Evolutionary conservation across 2,888 invertebrate species (phyloP).

Genomic region (Apamea monoglypha): DNA sequence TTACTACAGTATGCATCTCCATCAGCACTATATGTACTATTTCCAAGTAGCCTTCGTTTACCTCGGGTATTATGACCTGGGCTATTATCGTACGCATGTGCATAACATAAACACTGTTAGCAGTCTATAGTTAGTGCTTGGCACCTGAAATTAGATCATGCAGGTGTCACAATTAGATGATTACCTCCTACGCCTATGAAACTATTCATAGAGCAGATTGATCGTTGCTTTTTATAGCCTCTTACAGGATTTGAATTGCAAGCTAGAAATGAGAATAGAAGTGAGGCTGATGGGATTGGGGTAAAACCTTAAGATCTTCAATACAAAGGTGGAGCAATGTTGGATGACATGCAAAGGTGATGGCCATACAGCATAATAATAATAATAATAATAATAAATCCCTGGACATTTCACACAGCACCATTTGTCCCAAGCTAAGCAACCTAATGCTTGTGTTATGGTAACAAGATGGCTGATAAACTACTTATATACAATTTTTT

Average conservation of each 20-base stretch:
- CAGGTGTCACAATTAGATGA: conserved; percentile 67
- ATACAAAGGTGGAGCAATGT: not conserved
- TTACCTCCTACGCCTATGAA: conserved; percentile 50
- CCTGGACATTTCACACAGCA: too few relatives aligned
- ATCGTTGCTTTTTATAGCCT: conserved; percentile 19
- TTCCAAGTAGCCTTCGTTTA: conserved; percentile 39
- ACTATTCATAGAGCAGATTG: conserved; percentile 66
- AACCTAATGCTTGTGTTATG: too few relatives aligned
- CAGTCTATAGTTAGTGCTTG: conserved; percentile 64
- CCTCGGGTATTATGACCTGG: conserved; percentile 37
- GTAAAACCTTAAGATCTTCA: not conserved
- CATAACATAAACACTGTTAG: conserved; percentile 58
- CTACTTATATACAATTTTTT: too few relatives aligned
- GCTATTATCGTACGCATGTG: conserved; percentile 61
- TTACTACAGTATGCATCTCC: not conserved
- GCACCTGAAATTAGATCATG: conserved; percentile 73
- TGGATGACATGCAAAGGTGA: not conserved
- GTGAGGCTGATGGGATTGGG: not conserved
- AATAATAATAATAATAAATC: too few relatives aligned
- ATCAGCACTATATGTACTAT: not conserved
- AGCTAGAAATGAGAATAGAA: not conserved
- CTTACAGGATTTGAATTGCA: conserved; percentile 21
- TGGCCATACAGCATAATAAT: not conserved
- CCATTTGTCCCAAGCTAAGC: too few relatives aligned
- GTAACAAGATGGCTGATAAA: too few relatives aligned